A percentile compares a stretch with the other conserved stretches of the same genome.
Evolutionary conservation across 2,113 vertebrate species (phyloP).

Genomic region (Aplodontia rufa): DNA sequence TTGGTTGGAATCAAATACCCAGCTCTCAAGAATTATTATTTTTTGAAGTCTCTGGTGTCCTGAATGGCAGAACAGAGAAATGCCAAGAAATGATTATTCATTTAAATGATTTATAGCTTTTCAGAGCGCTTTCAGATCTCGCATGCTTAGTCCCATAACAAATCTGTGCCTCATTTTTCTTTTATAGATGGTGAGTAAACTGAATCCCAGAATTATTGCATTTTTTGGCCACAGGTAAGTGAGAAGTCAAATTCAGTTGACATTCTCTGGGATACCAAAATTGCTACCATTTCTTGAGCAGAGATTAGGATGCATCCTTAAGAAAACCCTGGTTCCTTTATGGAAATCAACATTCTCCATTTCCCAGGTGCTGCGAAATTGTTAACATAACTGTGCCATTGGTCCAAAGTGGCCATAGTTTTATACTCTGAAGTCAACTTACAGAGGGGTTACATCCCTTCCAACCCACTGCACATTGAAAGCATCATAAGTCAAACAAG

Average conservation of each 20-base stretch:
- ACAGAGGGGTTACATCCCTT: too few relatives aligned
- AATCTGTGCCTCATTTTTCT: background rate
- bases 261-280: background rate
- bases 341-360: rapidly evolving
- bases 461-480: background rate
- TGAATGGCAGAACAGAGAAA: background rate
- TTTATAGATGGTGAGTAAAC: background rate
- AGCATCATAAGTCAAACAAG: background rate
- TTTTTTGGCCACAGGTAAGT: rapidly evolving
- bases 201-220: rapidly evolving
- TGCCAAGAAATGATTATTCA: background rate
- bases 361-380: background rate
- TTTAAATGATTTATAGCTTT: background rate
- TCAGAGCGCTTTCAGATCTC: background rate
- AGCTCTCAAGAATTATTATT: background rate
- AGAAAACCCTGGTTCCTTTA: background rate
- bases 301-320: background rate
- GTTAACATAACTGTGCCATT: rapidly evolving
- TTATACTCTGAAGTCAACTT: background rate
- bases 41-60: background rate
- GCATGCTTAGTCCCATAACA: background rate
- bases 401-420: background rate
- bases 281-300: background rate
- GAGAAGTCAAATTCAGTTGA: background rate
- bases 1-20: background rate